These are phyloP conservation scores for Manduca sexta DNA, from an alignment of 1,140 invertebrate genomes.

Conservation along the genomic window DNA sequence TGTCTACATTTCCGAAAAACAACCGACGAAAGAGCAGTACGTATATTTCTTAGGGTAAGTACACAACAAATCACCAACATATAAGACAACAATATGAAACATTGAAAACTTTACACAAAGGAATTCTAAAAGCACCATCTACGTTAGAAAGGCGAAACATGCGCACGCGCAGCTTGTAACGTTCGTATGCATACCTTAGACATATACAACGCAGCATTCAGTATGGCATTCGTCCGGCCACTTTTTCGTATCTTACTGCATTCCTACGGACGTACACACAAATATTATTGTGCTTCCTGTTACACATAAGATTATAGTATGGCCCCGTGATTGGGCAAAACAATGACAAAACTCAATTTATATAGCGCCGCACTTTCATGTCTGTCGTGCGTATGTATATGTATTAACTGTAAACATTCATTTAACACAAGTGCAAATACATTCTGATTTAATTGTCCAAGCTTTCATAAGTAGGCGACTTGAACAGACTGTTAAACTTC, in stretches of 20 bases:
- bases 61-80: neutral
- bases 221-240: slow-evolving; percentile 61
- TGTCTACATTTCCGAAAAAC: no score
- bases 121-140: slow-evolving; percentile 10
- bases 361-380: no score
- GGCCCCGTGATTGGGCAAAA: no score
- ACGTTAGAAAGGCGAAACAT: slow-evolving; percentile 31
- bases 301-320: no score
- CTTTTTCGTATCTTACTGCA: slow-evolving; percentile 70
- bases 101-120: neutral
- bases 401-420: no score
- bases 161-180: slow-evolving; percentile 12
- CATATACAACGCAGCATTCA: slow-evolving; percentile 71
- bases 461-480: no score
- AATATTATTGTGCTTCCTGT: slow-evolving; percentile 18
- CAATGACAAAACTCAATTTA: no score
- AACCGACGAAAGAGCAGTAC: no score
- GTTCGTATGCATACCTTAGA: slow-evolving; percentile 62
- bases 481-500: no score
- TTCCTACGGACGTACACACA: slow-evolving; percentile 65
- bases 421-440: slow-evolving; percentile 1
- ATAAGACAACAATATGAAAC: neutral
- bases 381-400: no score
- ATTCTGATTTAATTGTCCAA: no score
- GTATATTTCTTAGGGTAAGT: no score